Evolutionary conservation across 2,888 invertebrate genomes (phyloP).

Genomic region (Mesorhabditis sp.): DNA sequence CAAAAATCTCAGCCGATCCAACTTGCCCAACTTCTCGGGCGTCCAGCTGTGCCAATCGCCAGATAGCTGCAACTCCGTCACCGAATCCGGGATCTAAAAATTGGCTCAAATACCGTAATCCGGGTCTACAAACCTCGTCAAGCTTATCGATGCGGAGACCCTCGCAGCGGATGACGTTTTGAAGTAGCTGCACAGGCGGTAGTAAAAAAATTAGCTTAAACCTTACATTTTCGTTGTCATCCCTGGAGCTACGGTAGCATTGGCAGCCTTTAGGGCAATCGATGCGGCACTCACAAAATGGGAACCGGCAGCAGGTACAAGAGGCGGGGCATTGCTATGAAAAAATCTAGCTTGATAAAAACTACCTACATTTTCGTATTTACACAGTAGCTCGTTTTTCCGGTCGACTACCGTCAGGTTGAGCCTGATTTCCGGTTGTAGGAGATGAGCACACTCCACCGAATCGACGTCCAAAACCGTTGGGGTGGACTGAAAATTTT

Average conservation of each 20-base stretch:
- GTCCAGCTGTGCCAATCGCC: not conserved
- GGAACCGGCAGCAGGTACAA: slow-evolving; percentile 23
- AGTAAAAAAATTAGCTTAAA: not conserved
- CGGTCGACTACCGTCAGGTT: slow-evolving; percentile 24
- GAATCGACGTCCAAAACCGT: slow-evolving; percentile 22
- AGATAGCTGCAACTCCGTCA: slow-evolving; percentile 2
- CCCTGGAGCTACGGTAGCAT: slow-evolving; percentile 2
- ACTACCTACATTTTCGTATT: slow-evolving; percentile 27
- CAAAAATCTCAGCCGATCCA: not conserved
- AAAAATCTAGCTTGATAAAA: not conserved
- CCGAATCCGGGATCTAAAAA: slow-evolving; percentile 6
- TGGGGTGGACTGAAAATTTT: slow-evolving; percentile 3
- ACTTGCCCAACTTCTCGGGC: not conserved
- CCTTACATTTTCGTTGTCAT: slow-evolving; percentile 2
- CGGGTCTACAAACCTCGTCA: not conserved
- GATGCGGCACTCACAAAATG: slow-evolving; percentile 2
- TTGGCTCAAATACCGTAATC: not conserved
- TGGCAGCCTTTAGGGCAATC: not conserved
- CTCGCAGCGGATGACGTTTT: slow-evolving; percentile 4
- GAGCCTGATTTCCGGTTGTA: slow-evolving; percentile 20
- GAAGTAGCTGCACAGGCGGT: not conserved
- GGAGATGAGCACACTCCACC: slow-evolving; percentile 23
- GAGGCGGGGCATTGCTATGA: slow-evolving; percentile 31
- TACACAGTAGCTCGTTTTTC: slow-evolving; percentile 35
- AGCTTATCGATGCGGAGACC: not conserved